These are phyloP conservation scores for Leucophenga varia DNA, from an alignment of 1,140 invertebrate genomes.

Conservation along the genomic window DNA sequence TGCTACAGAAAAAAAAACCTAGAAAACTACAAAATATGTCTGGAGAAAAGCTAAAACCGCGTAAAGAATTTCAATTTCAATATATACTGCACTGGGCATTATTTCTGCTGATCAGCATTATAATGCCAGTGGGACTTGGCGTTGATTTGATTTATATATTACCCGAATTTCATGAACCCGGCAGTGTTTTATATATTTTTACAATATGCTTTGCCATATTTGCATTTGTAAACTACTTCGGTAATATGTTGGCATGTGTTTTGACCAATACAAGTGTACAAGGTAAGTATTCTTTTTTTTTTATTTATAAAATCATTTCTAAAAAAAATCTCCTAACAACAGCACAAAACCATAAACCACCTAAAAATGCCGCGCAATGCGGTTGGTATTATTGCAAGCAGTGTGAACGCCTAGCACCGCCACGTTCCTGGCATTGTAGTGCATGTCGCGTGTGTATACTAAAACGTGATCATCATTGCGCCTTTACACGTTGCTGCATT, in stretches of 20 bases:
- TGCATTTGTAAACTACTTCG: conserved; percentile 64
- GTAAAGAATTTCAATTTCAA: too few relatives aligned
- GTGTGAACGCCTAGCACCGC: conserved; percentile 71
- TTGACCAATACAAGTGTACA: conserved; percentile 41
- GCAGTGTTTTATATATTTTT: conserved; percentile 40
- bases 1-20: too few relatives aligned
- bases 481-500: conserved; percentile 85
- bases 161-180: conserved; percentile 61
- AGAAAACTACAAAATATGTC: too few relatives aligned
- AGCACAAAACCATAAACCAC: too few relatives aligned
- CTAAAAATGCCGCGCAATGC: conserved; percentile 2
- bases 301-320: too few relatives aligned
- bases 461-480: conserved; percentile 93
- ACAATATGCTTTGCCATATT: conserved; percentile 63
- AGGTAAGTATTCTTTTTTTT: too few relatives aligned
- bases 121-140: conserved; percentile 41
- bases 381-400: conserved; percentile 24
- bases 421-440: conserved; percentile 86
- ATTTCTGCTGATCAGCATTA: conserved; percentile 36
- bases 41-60: too few relatives aligned
- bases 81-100: too few relatives aligned
- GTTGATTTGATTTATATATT: conserved; percentile 68
- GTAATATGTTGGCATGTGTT: conserved; percentile 52
- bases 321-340: too few relatives aligned
- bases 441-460: conserved; percentile 81